Evolutionary conservation across 2,113 vertebrate genomes (phyloP), one percentile per base, ranked within the genome.

Genomic region (Azemiops feae): DNA sequence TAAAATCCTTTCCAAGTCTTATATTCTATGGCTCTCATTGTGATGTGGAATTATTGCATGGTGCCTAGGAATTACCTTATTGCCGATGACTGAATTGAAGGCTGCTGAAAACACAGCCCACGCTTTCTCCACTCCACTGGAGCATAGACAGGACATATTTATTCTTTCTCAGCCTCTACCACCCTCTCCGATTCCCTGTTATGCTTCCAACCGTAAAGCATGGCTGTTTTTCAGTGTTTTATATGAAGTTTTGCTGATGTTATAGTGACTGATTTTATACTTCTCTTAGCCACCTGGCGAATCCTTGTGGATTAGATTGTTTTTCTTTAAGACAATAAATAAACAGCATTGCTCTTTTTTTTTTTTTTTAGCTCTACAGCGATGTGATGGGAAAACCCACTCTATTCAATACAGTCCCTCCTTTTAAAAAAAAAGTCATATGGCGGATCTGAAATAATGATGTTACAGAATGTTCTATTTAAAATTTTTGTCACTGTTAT

Each of bases 171-270:
- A 22, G 34, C 74, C 34, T 43, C 74, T 39, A 39, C 34, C n/a
- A 22, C 34, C 74, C 34, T 81, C 69, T 81, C 18, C 22, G 34
- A 81, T 39, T 81, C 74, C 43, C 34, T 81, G 74, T 34, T 34
- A 81, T 43, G 5, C 74, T 81, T 39, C 34, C 34, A 81, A 81
- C 74, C 74, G 8, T 81, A 43, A 81, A 81, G 34, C 74, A 81
- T 43, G 74, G 74, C 74, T 43, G 34, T 43, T 81, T 81, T 22
- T 81, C 74, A 81, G 18, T 55, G 27, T 20, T 34, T 18, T 88
- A 88, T 54, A 88, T 55, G 30, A 88, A 88, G n/a, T 88, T 88
- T 88, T 54, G 53, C 87, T 88, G 87, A 18, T 88, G 87, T 88
- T 88, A 34, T 54, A 55, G 52, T 55, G 53, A 88, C 16, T 39